A percentile compares a stretch with the other conserved stretches of the same genome.
phyloP scores from a whole-genome alignment of 2,888 invertebrate genomes.

The Pseudococcus jackbeardsleyi region DNA sequence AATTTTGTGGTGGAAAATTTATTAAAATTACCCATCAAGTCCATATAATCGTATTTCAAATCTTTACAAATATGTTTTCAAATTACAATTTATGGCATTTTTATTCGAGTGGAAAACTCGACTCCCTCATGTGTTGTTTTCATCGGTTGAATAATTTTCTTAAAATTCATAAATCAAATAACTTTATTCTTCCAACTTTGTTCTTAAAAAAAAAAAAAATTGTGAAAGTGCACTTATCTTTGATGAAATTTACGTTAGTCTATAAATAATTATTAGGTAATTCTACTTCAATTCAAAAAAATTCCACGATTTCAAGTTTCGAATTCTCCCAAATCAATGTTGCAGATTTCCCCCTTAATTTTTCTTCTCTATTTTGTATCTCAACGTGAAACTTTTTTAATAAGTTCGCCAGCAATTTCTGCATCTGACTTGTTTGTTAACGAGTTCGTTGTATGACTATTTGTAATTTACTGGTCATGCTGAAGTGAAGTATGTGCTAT shows the following conservation, averaged over 20 bases:
- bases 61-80: neutral
- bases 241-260: too few species aligned
- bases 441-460: slow-evolving; percentile 5
- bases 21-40: neutral
- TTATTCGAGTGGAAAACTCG: neutral
- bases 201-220: too few species aligned
- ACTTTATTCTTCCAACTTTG: neutral
- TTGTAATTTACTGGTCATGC: neutral
- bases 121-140: neutral
- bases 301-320: neutral
- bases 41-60: neutral
- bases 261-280: too few species aligned
- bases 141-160: slow-evolving; percentile 14
- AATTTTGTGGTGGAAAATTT: too few species aligned
- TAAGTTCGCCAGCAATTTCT: neutral
- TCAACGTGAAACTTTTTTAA: slow-evolving; percentile 18
- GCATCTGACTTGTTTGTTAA: slow-evolving; percentile 26
- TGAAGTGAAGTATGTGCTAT: neutral
- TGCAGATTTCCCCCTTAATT: neutral
- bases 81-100: neutral
- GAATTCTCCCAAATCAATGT: neutral
- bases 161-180: neutral
- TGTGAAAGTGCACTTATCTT: neutral
- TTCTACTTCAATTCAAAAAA: neutral
- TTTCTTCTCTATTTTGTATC: neutral